Evolutionary conservation across 2,113 vertebrate species (phyloP).

Genomic region (Siniperca chuatsi): DNA sequence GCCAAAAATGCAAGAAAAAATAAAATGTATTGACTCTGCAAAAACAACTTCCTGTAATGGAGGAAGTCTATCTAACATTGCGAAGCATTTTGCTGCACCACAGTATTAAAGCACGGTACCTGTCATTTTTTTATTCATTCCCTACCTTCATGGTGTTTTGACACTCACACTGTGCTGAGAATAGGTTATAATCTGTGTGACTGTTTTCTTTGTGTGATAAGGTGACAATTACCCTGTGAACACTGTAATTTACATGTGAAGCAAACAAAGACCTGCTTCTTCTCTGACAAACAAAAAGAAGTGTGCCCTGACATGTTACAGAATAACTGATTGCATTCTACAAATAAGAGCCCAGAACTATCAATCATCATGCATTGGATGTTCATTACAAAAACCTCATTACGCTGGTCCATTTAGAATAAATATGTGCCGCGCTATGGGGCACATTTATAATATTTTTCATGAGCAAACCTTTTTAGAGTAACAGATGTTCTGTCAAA

Average conservation of each 20-base stretch:
- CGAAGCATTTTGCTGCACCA: neutral
- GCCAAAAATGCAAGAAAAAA: neutral
- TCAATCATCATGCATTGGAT: conserved; percentile 66
- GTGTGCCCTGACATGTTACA: conserved; percentile 48
- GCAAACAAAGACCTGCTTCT: conserved; percentile 46
- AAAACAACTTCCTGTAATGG: neutral
- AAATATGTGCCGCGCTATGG: conserved; percentile 41
- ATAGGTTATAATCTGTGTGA: conserved; percentile 48
- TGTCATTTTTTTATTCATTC: conserved; percentile 28
- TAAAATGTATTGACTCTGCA: conserved; percentile 1
- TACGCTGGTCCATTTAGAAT: conserved; percentile 65
- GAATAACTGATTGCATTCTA: conserved; percentile 71
- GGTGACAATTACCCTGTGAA: conserved; percentile 52
- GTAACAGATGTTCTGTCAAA: conserved; percentile 72
- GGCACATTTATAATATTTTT: conserved; percentile 66
- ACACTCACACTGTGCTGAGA: conserved; percentile 35
- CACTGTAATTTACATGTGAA: conserved; percentile 61
- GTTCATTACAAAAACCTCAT: conserved; percentile 71
- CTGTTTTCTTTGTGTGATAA: conserved; percentile 50
- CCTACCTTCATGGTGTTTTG: conserved; percentile 36
- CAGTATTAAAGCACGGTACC: neutral
- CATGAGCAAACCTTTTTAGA: conserved; percentile 51
- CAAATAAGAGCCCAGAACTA: conserved; percentile 58
- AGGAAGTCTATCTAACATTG: neutral
- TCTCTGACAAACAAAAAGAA: conserved; percentile 38